Conservation (phyloP, 1,140 invertebrate genomes). For the Caenorhabditis inopinata region DNA sequence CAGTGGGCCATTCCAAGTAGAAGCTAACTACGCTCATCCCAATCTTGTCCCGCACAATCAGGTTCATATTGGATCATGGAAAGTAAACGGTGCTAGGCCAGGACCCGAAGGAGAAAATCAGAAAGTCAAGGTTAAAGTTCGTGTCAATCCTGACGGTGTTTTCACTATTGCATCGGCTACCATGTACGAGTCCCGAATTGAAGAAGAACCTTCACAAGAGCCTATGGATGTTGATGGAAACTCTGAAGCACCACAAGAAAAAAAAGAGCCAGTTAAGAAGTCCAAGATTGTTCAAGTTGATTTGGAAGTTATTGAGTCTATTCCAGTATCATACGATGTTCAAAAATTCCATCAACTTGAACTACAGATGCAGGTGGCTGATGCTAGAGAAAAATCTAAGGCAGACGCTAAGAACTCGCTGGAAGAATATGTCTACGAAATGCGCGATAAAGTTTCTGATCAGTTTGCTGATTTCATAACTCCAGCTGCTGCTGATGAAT, state of each 20-base stretch:
- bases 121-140: slow-evolving; percentile 91
- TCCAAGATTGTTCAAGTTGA: slow-evolving; percentile 46
- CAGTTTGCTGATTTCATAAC: slow-evolving; percentile 74
- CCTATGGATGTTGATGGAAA: slow-evolving; percentile 43
- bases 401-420: slow-evolving; percentile 91
- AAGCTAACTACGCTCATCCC: slow-evolving; percentile 77
- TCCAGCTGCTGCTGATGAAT: slow-evolving; percentile 70
- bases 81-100: slow-evolving; percentile 81
- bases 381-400: slow-evolving; percentile 88
- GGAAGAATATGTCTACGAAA: slow-evolving; percentile 96
- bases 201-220: slow-evolving; percentile 67
- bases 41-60: slow-evolving; percentile 74
- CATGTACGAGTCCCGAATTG: slow-evolving; percentile 76
- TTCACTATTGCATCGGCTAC: slow-evolving; percentile 82
- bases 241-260: slow-evolving; percentile 21
- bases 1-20: slow-evolving; percentile 80
- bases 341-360: slow-evolving; percentile 37
- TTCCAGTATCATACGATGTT: slow-evolving; percentile 48
- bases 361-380: slow-evolving; percentile 73
- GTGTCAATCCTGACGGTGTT: slow-evolving; percentile 88
- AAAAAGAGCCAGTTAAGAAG: slow-evolving; percentile 42
- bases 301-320: slow-evolving; percentile 35
- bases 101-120: slow-evolving; percentile 79
- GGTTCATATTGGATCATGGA: slow-evolving; percentile 76
- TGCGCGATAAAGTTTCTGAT: slow-evolving; percentile 80